Conservation (phyloP, 2,797 vertebrate species). For the Tarsius wallacei region DNA sequence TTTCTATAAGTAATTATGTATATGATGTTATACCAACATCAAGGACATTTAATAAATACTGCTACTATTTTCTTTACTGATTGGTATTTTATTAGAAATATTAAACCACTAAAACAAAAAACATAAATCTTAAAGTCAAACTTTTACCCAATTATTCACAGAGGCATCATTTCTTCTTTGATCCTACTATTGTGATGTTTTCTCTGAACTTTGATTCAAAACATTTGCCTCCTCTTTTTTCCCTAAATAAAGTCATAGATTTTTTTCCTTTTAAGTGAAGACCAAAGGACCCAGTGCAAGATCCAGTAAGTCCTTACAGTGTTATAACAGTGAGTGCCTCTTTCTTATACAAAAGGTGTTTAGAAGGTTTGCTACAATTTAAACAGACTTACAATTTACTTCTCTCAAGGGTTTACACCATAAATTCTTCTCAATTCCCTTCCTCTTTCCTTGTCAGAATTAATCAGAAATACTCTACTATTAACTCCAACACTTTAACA, state of each 20-base stretch:
- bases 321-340: constrained; percentile 92
- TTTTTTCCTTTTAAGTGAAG: constrained; percentile 85
- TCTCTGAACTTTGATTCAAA: constrained; percentile 87
- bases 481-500: neutral
- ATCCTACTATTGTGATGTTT: constrained; percentile 87
- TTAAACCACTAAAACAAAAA: constrained; percentile 87
- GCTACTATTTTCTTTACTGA: constrained; percentile 62
- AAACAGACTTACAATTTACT: constrained; percentile 97
- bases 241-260: constrained; percentile 90
- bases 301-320: constrained; percentile 92
- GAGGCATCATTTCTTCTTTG: constrained; percentile 86
- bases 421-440: constrained; percentile 99
- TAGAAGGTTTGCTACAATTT: constrained; percentile 94
- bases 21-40: neutral
- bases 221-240: constrained; percentile 78
- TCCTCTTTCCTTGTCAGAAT: constrained; percentile 99
- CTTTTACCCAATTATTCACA: constrained; percentile 87
- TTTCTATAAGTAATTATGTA: neutral
- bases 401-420: constrained; percentile 98
- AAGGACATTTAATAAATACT: constrained; percentile 20
- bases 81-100: constrained; percentile 88
- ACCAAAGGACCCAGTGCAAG: constrained; percentile 90
- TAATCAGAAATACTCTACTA: constrained; percentile 94
- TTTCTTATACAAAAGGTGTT: constrained; percentile 94
- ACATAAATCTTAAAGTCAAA: constrained; percentile 80